Evolutionary conservation across 1,140 invertebrate genomes (phyloP), one percentile per base, ranked within the genome.

Genomic region (Musca domestica): DNA sequence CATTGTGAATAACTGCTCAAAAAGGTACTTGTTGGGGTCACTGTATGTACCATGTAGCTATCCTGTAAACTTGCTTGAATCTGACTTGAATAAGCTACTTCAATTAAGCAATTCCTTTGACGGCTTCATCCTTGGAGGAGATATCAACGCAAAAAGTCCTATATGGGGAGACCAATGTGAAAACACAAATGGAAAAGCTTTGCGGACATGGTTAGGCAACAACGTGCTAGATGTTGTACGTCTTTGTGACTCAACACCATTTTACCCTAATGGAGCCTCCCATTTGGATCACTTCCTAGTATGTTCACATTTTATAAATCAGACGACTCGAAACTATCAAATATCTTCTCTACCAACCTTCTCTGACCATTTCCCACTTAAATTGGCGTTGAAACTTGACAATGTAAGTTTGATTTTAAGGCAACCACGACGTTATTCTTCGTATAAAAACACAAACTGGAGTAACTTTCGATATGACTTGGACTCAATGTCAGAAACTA

Each of bases 211-310:
- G 27, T 15, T 63, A 41, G n/a, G 20, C 25, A 15, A 2, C n/a
- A 22, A 41, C 19, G 1, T 30, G 27, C 25, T 41, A 15, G 58
- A 63, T 6, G 27, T 41, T 34, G 27, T 41, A 34, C n/a, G 58
- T 9, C 14, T 63, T 17, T 63, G 27, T 12, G 58, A 63, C 17
- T 19, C n/a, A n/a, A 17, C 20, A 4, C 58, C 27, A 20, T 63
- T 2, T 47, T 41, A 61, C 25, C 27, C 51, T 12, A 41, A 34
- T 63, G 58, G 58, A 10, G 5, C 30, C 3, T 20, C 30, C 2
- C 41, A 34, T 63, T 22, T 63, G n/a, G 58, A 63, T n/a, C 58
- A 63, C 27, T 63, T 63, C 19, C 41, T 63, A 14, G 17, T 63
- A 3, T 17, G 25, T n/a, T 3, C 25, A 12, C 2, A 34, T n/a